Evolutionary conservation across 2,888 invertebrate species (phyloP).

Genomic region (Linyphia triangularis): DNA sequence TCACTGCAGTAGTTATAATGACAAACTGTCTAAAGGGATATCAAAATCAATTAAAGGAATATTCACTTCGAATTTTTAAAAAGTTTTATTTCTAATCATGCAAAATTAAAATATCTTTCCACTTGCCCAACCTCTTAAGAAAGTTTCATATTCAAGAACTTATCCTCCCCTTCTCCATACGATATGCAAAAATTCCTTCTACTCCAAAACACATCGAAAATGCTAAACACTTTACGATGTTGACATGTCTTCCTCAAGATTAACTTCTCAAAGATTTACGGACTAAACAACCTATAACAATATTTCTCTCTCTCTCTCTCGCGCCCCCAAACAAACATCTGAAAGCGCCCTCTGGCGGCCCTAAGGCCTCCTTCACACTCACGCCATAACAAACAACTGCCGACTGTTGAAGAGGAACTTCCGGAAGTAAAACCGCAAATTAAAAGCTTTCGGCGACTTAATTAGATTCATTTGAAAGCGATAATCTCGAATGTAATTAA

Average conservation of each 20-base stretch:
- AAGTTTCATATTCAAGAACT: too few species aligned
- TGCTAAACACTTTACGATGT: constrained; percentile 51
- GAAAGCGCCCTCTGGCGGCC: constrained; percentile 30
- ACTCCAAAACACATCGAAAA: constrained; percentile 37
- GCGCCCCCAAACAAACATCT: neutral
- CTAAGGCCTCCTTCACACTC: neutral
- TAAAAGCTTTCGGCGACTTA: constrained; percentile 57
- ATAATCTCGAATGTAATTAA: constrained; percentile 67
- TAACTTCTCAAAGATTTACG: constrained; percentile 51
- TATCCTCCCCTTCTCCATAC: neutral
- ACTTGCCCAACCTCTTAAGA: too few species aligned
- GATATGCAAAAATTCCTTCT: neutral
- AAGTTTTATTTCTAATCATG: too few species aligned
- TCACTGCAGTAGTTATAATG: too few species aligned
- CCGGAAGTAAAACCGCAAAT: constrained; percentile 59
- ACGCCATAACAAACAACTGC: neutral
- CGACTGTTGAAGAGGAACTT: neutral
- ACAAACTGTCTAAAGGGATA: too few species aligned
- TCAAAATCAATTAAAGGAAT: too few species aligned
- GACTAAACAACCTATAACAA: constrained; percentile 55
- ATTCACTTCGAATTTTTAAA: too few species aligned
- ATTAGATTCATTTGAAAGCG: constrained; percentile 63
- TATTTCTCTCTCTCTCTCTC: constrained; percentile 29
- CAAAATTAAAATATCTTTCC: too few species aligned
- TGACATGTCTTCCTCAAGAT: constrained; percentile 30